Evolutionary conservation across 2,797 vertebrate genomes (phyloP), one percentile per base, ranked within the genome.

Genomic region (Melopsittacus undulatus): DNA sequence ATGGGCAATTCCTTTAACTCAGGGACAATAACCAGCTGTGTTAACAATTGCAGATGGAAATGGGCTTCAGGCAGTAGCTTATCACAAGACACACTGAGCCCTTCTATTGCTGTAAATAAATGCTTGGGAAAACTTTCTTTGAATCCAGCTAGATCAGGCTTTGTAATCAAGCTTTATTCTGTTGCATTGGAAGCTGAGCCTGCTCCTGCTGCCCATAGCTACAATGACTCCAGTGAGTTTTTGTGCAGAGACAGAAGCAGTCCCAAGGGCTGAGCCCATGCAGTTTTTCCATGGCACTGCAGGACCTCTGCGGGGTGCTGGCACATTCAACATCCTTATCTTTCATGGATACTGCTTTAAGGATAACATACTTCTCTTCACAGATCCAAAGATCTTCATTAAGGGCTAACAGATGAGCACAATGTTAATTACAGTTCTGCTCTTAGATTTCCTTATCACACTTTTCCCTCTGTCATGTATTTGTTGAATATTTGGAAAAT

Each of bases 201-300:
- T 77, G 34, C 34, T 67, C 34, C 49, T 38, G 40, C 61, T 36
- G 40, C 22, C 30, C 0, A 0, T 27, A 40, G 26, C 12, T 42
- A 32, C 10, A 54, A 18, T 3, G 11, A 9, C 32, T 51, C 27
- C 6, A 2, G 42, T 4, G 7, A 16, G 52, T 32, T 7, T 7
- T 11, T 43, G 38, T 11, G 23, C 19, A 52, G 32, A 66, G 36
- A 36, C 54, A 46, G 29, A 38, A 16, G 52, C 72, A 89, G 38
- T 32, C 43, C 42, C 0, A 0, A 43, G 83, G 54, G 36, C 13
- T 3, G 6, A 48, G 21, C 17, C 46, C 0, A 3, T 3, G 4
- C 14, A n/a, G 11, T 20, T 80, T 70, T 36, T 21, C 42, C 9
- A 2, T 11, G n/a, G 26, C 0, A 0, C 63, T 84, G 59, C 13